Evolutionary conservation across 2,113 vertebrate species (phyloP).

Genomic region (Himantopus leucocephalus): DNA sequence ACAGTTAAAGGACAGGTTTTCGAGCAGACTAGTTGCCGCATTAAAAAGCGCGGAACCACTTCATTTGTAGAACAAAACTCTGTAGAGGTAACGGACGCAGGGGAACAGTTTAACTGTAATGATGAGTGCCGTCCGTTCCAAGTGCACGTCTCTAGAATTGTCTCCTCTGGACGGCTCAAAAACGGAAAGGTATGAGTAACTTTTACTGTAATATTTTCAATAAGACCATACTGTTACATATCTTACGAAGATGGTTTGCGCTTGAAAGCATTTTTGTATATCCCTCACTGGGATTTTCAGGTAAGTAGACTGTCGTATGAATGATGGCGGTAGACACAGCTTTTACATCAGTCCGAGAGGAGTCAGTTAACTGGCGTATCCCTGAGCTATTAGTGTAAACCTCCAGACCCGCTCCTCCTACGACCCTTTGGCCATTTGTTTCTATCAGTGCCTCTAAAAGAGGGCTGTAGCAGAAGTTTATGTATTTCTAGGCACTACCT

Average conservation of each 20-base stretch:
- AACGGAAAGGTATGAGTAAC: slow-evolving; percentile 11
- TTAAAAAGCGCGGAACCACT: not conserved
- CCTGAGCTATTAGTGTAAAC: not conserved
- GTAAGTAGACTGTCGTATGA: not conserved
- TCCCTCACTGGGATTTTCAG: not conserved
- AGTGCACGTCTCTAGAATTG: slow-evolving; percentile 44
- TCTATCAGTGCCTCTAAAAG: not conserved
- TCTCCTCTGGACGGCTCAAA: slow-evolving; percentile 42
- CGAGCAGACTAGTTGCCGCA: not conserved
- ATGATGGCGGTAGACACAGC: not conserved
- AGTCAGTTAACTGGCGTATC: not conserved
- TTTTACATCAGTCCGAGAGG: not conserved
- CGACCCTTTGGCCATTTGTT: rapidly evolving
- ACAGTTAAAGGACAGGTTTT: not conserved
- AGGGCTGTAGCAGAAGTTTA: not conserved
- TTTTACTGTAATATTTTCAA: not conserved
- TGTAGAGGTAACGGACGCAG: not conserved
- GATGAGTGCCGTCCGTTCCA: not conserved
- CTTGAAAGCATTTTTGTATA: not conserved
- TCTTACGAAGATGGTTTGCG: not conserved
- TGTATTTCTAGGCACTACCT: not conserved
- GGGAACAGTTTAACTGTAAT: not conserved
- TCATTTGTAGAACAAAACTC: slow-evolving; percentile 13
- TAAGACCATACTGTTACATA: not conserved
- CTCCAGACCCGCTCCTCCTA: not conserved